Evolutionary conservation across 2,797 vertebrate genomes (phyloP), one percentile per base, ranked within the genome.

Genomic region (Aldrovandia affinis): DNA sequence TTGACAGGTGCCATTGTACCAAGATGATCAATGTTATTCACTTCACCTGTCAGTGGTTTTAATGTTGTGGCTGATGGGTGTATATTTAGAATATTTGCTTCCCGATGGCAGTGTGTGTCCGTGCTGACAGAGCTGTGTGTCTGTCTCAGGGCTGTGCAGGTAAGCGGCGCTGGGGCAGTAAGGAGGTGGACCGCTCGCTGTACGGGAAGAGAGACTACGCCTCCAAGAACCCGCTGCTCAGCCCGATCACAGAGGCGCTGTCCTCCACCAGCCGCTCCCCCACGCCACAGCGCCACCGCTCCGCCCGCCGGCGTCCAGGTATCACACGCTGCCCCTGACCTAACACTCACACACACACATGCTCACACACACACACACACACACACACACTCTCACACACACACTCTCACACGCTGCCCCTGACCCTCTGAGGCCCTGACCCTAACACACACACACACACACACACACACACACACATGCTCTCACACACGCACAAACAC

Each of bases 221-320:
- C 28, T 96, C 95, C 63, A 96, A 94, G 85, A 91, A 92, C 86
- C 95, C 95, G 12, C 15, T 36, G 1, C 92, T 96, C 81, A 96
- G 95, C 85, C 95, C 96, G 80, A 94, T 96, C 89, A 85, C 83
- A 0, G 96, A 96, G 92, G 88, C 81, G 0, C 47, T 84, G 81
- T 81, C 85, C 22, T 83, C 87, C 78, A 70, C 5, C 82, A 63
- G 70, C 59, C 87, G 81, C 84, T 87, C 83, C 80, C 83, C 81
- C 80, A 86, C 84, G 22, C 78, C 73, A 1, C 63, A 77, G 36
- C 83, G 77, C 28, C 44, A 77, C 22, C 59, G 15, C 12, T 50
- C 77, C 39, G 1, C 39, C 0, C n/a, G 25, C 25, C 39, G 25
- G 47, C 59, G 68, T 52, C 44, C 36, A 83, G 89, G 91, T 91